Percentiles rank a stretch among this genome's conserved stretches.
phyloP scores from a whole-genome alignment of 1,140 invertebrate genomes.

The Temnothorax nylanderi region DNA sequence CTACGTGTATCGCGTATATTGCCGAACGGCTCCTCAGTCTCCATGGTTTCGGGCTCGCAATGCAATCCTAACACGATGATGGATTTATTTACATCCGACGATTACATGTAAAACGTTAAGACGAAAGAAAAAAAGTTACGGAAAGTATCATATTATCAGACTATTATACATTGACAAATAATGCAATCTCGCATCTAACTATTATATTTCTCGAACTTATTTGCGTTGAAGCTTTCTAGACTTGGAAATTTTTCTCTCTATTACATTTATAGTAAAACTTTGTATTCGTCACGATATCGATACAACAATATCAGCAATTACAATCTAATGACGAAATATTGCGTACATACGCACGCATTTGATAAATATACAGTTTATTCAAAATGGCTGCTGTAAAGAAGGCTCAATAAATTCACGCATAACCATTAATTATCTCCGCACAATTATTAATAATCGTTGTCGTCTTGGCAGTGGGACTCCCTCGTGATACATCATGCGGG shows the following conservation, averaged over 20 bases:
- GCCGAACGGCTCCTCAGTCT: constrained; percentile 39
- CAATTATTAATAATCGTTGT: constrained; percentile 73
- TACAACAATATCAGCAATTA: background rate
- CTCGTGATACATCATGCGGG: constrained; percentile 51
- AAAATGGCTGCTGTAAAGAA: background rate
- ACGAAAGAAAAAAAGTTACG: background rate
- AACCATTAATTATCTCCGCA: constrained; percentile 60
- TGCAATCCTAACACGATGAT: background rate
- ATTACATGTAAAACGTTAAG: background rate
- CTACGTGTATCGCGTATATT: background rate
- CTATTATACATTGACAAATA: background rate
- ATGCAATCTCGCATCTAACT: too few species aligned
- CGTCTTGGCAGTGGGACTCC: constrained; percentile 51
- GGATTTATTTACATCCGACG: background rate
- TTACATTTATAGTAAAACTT: background rate
- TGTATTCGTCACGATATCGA: background rate
- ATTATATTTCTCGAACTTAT: background rate
- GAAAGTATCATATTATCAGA: background rate
- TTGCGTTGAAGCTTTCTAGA: background rate
- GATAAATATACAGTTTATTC: constrained; percentile 12
- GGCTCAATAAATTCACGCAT: constrained; percentile 48
- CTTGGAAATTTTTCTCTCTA: background rate
- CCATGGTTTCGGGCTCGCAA: background rate
- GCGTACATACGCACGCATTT: too few species aligned
- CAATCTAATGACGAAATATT: background rate